phyloP scores from a whole-genome alignment of 2,797 vertebrate genomes.

The Sebastes vulpes region DNA sequence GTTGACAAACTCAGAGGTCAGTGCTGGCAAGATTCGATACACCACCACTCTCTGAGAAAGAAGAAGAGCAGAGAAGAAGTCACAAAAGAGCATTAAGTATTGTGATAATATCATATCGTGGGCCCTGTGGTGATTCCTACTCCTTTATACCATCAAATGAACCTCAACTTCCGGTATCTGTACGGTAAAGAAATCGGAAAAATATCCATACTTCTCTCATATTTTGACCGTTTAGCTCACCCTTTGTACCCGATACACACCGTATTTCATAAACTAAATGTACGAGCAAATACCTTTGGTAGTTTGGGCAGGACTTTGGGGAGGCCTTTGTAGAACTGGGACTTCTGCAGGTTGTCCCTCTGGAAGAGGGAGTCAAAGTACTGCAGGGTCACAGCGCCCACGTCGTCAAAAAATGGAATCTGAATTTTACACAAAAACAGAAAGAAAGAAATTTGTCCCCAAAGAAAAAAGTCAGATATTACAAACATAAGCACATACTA shows the following conservation, averaged over 20 bases:
- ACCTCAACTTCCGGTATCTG: neutral
- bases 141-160: neutral
- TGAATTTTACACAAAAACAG: conserved; percentile 59
- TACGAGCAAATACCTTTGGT: conserved; percentile 89
- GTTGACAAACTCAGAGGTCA: conserved; percentile 97
- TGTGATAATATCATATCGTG: too few relatives aligned
- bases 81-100: neutral
- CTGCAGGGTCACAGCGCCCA: conserved; percentile 95
- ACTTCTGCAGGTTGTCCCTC: conserved; percentile 98
- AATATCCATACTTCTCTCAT: neutral
- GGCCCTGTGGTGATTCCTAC: too few relatives aligned
- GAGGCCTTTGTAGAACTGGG: conserved; percentile 98
- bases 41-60: conserved; percentile 91
- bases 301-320: conserved; percentile 98
- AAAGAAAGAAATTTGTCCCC: neutral
- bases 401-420: conserved; percentile 98
- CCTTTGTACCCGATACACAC: neutral
- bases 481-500: neutral
- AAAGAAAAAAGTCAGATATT: neutral
- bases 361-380: conserved; percentile 99
- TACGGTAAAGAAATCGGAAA: neutral
- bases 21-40: conserved; percentile 92
- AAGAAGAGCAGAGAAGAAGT: neutral
- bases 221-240: neutral
- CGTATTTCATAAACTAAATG: neutral